A percentile compares a stretch with the other conserved stretches of the same genome.
These are phyloP conservation scores for Scaptomyza cyrtandrae DNA, from an alignment of 2,888 invertebrate genomes.

Conservation along the genomic window DNA sequence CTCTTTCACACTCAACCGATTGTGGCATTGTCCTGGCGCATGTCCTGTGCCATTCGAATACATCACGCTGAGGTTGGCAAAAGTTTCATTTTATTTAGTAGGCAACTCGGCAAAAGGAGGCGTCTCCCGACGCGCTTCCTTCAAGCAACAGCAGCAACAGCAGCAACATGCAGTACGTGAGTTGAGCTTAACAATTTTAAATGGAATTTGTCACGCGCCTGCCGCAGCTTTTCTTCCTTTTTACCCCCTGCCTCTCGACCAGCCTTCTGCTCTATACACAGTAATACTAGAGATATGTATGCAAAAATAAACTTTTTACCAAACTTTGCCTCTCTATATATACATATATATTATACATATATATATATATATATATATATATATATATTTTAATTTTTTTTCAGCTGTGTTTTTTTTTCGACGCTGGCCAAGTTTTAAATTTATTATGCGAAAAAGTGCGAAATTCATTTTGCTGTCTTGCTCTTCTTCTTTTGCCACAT, in stretches of 20 bases:
- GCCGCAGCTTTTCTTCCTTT: slow-evolving; percentile 18
- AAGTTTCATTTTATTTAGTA: slow-evolving; percentile 80
- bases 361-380: slow-evolving; percentile 1
- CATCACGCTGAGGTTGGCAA: slow-evolving; percentile 77
- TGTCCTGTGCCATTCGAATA: slow-evolving; percentile 64
- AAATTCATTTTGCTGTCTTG: slow-evolving; percentile 82
- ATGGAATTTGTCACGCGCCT: slow-evolving; percentile 81
- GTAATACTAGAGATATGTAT: slow-evolving; percentile 55
- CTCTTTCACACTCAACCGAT: slow-evolving; percentile 7
- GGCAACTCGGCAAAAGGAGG: slow-evolving; percentile 38
- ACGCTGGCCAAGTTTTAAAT: slow-evolving; percentile 80
- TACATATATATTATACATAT: neutral
- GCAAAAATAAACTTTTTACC: slow-evolving; percentile 80
- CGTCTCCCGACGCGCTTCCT: slow-evolving; percentile 23
- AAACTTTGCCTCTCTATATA: slow-evolving; percentile 60
- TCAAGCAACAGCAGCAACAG: neutral
- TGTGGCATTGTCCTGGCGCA: slow-evolving; percentile 34
- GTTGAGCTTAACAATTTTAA: slow-evolving; percentile 79
- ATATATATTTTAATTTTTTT: slow-evolving; percentile 22
- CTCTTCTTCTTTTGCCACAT: slow-evolving; percentile 46
- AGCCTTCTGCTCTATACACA: neutral
- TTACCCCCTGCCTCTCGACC: slow-evolving; percentile 1
- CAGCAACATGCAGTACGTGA: slow-evolving; percentile 53
- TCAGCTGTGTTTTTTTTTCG: slow-evolving; percentile 31
- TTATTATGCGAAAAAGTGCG: slow-evolving; percentile 84